Conservation (phyloP, 2,797 vertebrate species). For the Lemur catta region DNA sequence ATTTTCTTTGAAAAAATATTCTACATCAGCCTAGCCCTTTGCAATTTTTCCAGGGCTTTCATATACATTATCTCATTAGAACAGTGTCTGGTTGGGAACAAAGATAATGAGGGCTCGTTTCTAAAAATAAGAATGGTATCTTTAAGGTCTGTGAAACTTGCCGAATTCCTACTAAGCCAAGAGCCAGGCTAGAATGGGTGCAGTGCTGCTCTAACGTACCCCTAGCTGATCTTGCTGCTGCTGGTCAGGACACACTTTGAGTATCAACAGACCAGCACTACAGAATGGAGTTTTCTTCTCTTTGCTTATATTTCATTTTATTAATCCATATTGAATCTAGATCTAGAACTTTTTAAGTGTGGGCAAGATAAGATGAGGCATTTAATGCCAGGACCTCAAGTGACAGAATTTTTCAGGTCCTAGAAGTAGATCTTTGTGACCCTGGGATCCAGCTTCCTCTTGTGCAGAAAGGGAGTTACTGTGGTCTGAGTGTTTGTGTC, state of each 20-base stretch:
- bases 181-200: background rate
- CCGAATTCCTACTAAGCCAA: background rate
- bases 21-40: background rate
- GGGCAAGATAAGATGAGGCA: background rate
- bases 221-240: background rate
- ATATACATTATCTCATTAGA: constrained; percentile 1
- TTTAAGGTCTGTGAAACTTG: background rate
- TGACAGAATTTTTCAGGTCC: background rate
- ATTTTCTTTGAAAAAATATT: constrained; percentile 26
- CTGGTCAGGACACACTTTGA: background rate
- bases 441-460: background rate
- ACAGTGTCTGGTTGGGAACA: background rate
- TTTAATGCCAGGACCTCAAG: background rate
- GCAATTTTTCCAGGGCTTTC: background rate
- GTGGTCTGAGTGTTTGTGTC: background rate
- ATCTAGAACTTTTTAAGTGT: background rate
- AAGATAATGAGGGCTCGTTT: background rate
- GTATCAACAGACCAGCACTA: background rate
- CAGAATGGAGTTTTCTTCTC: background rate
- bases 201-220: background rate
- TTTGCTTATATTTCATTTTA: background rate
- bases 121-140: background rate
- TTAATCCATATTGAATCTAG: background rate
- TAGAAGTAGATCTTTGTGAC: background rate
- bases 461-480: background rate